Conservation (phyloP, 2,797 vertebrate species). For the Holocentrus rufus region DNA sequence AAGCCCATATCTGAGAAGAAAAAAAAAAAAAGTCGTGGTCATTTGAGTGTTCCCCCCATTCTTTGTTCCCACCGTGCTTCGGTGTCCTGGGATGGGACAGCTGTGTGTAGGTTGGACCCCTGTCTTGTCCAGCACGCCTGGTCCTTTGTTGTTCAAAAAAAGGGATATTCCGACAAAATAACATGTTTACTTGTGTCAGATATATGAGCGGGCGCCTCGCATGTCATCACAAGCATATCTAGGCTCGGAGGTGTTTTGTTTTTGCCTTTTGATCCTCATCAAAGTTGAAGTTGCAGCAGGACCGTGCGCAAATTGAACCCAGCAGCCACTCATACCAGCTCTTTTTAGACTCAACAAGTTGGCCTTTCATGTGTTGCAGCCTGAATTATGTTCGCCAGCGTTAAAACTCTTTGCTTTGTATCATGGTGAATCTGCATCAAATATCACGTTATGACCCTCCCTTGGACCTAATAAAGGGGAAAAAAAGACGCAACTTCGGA, state of each 20-base stretch:
- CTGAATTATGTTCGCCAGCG: too few species aligned
- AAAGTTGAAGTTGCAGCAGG: background rate
- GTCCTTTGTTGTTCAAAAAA: constrained; percentile 61
- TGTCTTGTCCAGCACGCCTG: constrained; percentile 62
- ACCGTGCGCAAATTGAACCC: background rate
- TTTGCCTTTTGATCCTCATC: background rate
- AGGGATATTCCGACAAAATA: background rate
- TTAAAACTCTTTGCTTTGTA: background rate
- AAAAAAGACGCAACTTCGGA: too few species aligned
- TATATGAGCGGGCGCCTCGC: background rate
- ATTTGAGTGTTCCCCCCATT: constrained; percentile 29
- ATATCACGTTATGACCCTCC: background rate
- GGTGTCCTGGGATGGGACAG: constrained; percentile 70
- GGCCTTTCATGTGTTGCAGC: too few species aligned
- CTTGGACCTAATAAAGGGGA: background rate
- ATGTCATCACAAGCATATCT: constrained; percentile 1
- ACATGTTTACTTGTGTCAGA: background rate
- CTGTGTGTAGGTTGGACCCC: constrained; percentile 65
- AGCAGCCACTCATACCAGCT: background rate
- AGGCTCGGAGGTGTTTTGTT: background rate
- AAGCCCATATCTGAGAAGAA: constrained; percentile 59
- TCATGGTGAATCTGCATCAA: background rate
- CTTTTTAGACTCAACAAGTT: constrained; percentile 1
- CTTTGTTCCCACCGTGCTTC: constrained; percentile 67
- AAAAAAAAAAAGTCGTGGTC: background rate